Evolutionary conservation across 2,888 invertebrate genomes (phyloP).

Genomic region (Allacma fusca): DNA sequence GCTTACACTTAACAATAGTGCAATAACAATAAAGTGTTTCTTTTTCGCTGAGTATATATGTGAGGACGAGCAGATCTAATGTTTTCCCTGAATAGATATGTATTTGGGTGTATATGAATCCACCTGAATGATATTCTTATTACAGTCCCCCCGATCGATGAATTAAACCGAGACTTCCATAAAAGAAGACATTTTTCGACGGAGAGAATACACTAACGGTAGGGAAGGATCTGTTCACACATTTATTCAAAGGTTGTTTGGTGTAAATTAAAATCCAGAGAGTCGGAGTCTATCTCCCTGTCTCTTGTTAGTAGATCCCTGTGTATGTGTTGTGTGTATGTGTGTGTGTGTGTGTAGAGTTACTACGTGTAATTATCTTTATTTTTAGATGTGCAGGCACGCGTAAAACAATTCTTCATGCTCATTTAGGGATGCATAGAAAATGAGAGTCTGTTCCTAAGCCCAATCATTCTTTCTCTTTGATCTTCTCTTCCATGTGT

Average conservation of each 20-base stretch:
- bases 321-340: too few species aligned
- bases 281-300: not conserved
- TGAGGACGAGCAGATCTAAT: too few species aligned
- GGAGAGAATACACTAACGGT: too few species aligned
- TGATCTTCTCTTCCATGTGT: constrained; percentile 32
- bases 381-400: constrained; percentile 8
- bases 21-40: too few species aligned
- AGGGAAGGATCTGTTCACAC: not conserved
- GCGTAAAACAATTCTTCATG: constrained; percentile 23
- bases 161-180: not conserved
- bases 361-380: not conserved
- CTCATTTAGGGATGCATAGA: constrained; percentile 22
- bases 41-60: too few species aligned
- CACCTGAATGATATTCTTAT: too few species aligned
- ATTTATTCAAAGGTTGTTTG: not conserved
- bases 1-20: too few species aligned
- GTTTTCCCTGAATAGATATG: too few species aligned
- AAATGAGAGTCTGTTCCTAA: constrained; percentile 20
- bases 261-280: not conserved
- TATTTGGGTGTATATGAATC: too few species aligned
- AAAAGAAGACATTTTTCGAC: too few species aligned
- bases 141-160: not conserved
- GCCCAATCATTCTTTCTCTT: constrained; percentile 40
- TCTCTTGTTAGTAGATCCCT: too few species aligned
- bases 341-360: too few species aligned